Evolutionary conservation across 1,140 invertebrate genomes (phyloP).

Genomic region (Pseudobourletiella spinata): DNA sequence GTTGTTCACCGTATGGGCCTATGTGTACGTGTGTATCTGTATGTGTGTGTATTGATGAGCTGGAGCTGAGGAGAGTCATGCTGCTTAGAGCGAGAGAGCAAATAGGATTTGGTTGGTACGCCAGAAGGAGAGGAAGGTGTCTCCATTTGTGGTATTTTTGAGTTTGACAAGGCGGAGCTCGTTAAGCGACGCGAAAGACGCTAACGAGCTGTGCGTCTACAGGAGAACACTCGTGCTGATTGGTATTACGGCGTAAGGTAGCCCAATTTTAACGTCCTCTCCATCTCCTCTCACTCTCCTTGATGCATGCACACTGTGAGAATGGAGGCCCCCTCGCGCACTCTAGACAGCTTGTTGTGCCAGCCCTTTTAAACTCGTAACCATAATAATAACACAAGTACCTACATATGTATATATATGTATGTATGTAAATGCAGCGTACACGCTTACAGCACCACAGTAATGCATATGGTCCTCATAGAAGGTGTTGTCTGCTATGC

Average conservation of each 20-base stretch:
- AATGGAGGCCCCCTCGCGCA: too few species aligned
- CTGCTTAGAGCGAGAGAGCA: background rate
- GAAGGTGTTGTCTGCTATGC: too few species aligned
- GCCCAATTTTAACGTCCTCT: background rate
- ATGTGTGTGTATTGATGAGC: too few species aligned
- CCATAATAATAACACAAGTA: too few species aligned
- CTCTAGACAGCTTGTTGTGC: background rate
- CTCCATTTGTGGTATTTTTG: slow-evolving; percentile 32
- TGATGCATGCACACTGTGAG: background rate
- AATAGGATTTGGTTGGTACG: slow-evolving; percentile 6
- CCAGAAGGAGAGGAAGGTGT: slow-evolving; percentile 4
- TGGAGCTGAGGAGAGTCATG: too few species aligned
- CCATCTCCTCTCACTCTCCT: background rate
- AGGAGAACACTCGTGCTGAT: slow-evolving; percentile 21
- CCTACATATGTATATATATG: too few species aligned
- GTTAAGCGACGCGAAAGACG: slow-evolving; percentile 30
- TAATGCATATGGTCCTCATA: too few species aligned
- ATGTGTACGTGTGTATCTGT: too few species aligned
- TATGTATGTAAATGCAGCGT: too few species aligned
- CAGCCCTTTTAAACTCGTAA: too few species aligned
- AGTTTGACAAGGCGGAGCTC: slow-evolving; percentile 32
- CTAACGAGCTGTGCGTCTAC: slow-evolving; percentile 31
- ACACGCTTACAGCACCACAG: too few species aligned
- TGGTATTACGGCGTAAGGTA: slow-evolving; percentile 9
- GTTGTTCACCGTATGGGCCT: too few species aligned